Evolutionary conservation across 2,113 vertebrate genomes (phyloP).

Genomic region (Burhinus oedicnemus): DNA sequence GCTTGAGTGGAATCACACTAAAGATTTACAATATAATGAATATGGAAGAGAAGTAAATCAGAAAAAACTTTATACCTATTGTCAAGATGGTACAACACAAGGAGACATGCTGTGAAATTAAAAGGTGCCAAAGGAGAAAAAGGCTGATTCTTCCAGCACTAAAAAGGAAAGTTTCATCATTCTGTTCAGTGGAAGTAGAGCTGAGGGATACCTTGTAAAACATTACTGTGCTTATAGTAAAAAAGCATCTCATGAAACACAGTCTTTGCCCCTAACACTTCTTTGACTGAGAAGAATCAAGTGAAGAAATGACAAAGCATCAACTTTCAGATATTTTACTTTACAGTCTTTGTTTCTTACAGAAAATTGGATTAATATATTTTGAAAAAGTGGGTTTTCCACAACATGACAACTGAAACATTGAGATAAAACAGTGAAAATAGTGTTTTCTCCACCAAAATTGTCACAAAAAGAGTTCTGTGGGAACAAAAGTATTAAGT

Average conservation of each 20-base stretch:
- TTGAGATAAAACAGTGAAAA: not conserved
- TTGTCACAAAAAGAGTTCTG: not conserved
- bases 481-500: not conserved
- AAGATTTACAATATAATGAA: not conserved
- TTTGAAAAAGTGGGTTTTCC: not conserved
- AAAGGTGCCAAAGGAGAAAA: not conserved
- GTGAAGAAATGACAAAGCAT: not conserved
- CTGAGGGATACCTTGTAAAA: not conserved
- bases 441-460: not conserved
- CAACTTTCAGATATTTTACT: not conserved
- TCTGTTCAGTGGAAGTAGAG: not conserved
- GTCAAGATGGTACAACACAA: not conserved
- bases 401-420: not conserved
- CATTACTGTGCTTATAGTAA: not conserved
- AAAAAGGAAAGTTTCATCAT: not conserved
- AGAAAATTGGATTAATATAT: not conserved
- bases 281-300: not conserved
- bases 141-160: not conserved
- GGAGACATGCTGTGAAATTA: not conserved
- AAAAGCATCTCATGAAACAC: not conserved
- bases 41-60: not conserved
- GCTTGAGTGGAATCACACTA: not conserved
- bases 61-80: not conserved
- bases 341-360: not conserved
- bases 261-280: not conserved